Base-by-base conservation (phyloP, 2,797 vertebrate species). In the Lithobates sylvaticus region DNA sequence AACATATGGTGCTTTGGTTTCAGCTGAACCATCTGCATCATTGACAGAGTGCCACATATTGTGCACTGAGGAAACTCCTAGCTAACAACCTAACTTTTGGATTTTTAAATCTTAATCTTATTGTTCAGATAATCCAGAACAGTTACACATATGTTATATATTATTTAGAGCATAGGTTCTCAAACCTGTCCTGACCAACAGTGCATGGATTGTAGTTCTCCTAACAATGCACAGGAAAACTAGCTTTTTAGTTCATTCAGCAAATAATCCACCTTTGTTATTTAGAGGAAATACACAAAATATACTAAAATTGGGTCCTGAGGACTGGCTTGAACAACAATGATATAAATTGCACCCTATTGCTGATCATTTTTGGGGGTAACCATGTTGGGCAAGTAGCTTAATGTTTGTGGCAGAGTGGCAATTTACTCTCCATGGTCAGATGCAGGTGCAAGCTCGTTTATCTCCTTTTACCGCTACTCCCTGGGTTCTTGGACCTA, bases 1-100 rank as follows among this genome's bases (percentile, higher is more conserved):
- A 80, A 87, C 86, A 84, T 87, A 87, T 87, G 86, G 75, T 83
- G 70, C 71, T 83, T 72, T 32, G 26, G 80, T 36, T 58, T 67
- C 8, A 39, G 29, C 68, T 72, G 58, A 65, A 82, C 64, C 73
- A 82, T 83, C 75, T 83, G 75, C 77, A 83, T 44, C 42, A 73
- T 75, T 79, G 76, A 67, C 65, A 50, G 44, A n/a, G 36, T 34
- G 77, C 74, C 58, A 78, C 21, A 50, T 76, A 69, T 61, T 26
- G 47, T 84, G 47, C 27, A 75, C 34, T 54, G 29, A 7, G 10
- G 10, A 67, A 23, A 71, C 68, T 74, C 69, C 15, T 29, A 9
- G 39, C 10, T 84, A 84, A 87, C 71, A 83, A 75, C 75, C 80
- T 80, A 75, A 32, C 36, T 78, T 74, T 76, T 42, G 70, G 71